Evolutionary conservation across 2,888 invertebrate genomes (phyloP), one percentile per base, ranked within the genome.

Genomic region (Drosophila gaucha): DNA sequence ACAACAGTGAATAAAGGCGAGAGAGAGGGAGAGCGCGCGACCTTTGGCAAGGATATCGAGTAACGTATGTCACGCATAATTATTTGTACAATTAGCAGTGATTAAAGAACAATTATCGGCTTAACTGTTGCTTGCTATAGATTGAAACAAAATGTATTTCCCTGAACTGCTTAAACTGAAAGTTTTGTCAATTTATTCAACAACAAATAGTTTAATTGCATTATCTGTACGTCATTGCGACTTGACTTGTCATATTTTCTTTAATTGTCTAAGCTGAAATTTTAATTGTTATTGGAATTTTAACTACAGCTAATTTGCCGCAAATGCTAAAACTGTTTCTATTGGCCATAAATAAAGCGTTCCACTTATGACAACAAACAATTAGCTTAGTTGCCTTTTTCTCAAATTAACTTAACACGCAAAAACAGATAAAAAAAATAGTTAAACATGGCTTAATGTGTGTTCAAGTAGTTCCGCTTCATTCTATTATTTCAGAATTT

Each of bases 61-160:
- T 33, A 39, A 24, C 28, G 47, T 35, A 18, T 38, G 46, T 47
- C 57, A 44, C 18, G 33, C 22, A 38, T 36, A 70, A 67, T 78
- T 60, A 41, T 50, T 33, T 31, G n/a, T 16, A 49, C 59, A 79
- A 79, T 82, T 80, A 83, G 64, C 88, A 60, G 33, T 63, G 60
- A 78, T 85, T 78, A 57, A 22, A 30, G 12, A 41, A 49, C 57
- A 75, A 78, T 82, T 83, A 67, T n/a, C 46, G 50, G 20, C 46
- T 58, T 36, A 54, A 67, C 58, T 35, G 22, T 10, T 47, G n/a
- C n/a, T 26, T 31, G 8, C 30, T 10, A 14, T 3, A 10, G 10
- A 12, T 18, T 3, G 6, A 5, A 28, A 6, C 6, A 8, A 30
- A 28, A 3, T 47, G 50, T 18, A 65, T n/a, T 71, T 39, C 10